phyloP scores from a whole-genome alignment of 2,113 vertebrate genomes.

The Tupaia tana region DNA sequence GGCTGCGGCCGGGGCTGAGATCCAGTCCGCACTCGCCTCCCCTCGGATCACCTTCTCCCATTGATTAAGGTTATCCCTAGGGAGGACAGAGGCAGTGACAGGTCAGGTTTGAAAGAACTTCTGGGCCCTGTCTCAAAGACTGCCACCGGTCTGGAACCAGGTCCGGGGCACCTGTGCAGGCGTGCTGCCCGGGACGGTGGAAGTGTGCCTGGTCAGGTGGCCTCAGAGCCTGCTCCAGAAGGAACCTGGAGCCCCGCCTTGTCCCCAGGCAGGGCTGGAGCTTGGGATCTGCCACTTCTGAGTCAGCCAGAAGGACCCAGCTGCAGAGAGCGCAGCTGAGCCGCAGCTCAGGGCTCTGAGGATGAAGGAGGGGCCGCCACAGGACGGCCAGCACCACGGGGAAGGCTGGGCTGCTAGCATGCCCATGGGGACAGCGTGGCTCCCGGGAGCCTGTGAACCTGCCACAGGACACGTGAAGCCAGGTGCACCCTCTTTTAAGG shows the following conservation, averaged over 20 bases:
- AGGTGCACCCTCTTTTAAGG: too few relatives aligned
- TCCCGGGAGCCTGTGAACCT: rapidly evolving
- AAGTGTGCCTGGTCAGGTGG: too few relatives aligned
- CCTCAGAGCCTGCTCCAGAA: background rate
- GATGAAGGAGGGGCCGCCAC: too few relatives aligned
- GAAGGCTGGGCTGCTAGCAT: too few relatives aligned
- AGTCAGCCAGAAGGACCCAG: rapidly evolving
- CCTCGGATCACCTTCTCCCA: conserved; percentile 96
- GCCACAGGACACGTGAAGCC: rapidly evolving
- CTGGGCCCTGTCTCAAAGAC: rapidly evolving
- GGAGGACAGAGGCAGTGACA: conserved; percentile 1
- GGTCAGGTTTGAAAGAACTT: too few relatives aligned
- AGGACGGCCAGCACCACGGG: background rate
- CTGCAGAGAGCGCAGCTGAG: too few relatives aligned
- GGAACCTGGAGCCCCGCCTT: background rate
- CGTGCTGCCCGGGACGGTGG: too few relatives aligned
- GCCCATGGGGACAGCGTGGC: rapidly evolving
- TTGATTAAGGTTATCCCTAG: conserved; percentile 95
- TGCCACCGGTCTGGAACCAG: too few relatives aligned
- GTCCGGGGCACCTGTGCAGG: too few relatives aligned
- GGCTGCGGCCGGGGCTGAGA: conserved; percentile 75
- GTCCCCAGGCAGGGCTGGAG: rapidly evolving
- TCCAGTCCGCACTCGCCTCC: conserved; percentile 90
- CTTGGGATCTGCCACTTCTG: rapidly evolving
- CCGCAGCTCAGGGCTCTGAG: rapidly evolving